Evolutionary conservation across 2,113 vertebrate species (phyloP).

Genomic region (Muntiacus muntjak): DNA sequence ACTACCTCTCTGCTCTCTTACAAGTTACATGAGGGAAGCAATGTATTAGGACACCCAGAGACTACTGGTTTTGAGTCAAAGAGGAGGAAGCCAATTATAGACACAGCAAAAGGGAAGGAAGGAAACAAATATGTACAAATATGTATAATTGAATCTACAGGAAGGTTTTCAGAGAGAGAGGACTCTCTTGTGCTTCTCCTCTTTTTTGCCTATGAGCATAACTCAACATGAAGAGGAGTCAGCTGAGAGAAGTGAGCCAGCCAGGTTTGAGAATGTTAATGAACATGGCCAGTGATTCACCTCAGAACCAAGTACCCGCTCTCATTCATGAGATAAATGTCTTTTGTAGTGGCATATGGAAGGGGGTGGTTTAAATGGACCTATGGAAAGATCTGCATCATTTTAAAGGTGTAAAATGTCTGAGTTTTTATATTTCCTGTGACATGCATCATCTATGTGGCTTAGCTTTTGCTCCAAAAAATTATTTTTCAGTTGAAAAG

Average conservation of each 20-base stretch:
- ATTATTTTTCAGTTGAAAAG: neutral
- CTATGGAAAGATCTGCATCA: neutral
- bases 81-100: neutral
- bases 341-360: neutral
- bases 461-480: neutral
- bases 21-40: neutral
- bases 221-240: neutral
- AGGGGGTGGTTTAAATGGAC: neutral
- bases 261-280: neutral
- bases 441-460: neutral
- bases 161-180: neutral
- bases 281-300: neutral
- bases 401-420: neutral
- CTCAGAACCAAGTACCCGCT: neutral
- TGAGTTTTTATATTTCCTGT: neutral
- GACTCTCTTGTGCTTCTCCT: neutral
- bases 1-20: neutral
- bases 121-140: neutral
- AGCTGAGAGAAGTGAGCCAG: neutral
- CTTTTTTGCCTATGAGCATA: neutral
- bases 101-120: neutral
- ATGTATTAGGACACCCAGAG: neutral
- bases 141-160: neutral
- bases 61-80: neutral
- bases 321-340: slow-evolving; percentile 32